A percentile compares a stretch with the other conserved stretches of the same genome.
Evolutionary conservation across 2,797 vertebrate genomes (phyloP).

Genomic region (Poecilia velifera): DNA sequence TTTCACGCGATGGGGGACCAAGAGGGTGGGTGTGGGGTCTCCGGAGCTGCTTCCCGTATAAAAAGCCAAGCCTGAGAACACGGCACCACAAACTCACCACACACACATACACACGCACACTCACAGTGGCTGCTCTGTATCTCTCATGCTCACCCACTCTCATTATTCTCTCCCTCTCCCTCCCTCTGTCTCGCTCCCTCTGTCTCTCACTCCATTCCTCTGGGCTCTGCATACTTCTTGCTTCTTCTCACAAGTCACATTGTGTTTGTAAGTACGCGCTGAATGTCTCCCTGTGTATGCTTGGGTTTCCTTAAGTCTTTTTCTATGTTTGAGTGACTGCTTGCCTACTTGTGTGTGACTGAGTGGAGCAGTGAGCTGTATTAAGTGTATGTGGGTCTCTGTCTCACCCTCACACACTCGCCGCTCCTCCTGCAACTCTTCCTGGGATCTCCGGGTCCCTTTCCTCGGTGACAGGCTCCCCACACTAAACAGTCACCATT

Average conservation of each 20-base stretch:
- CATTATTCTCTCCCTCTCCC: constrained; percentile 53
- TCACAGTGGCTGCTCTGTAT: constrained; percentile 71
- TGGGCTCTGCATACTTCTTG: constrained; percentile 73
- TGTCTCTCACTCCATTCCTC: constrained; percentile 70
- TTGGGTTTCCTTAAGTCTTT: constrained; percentile 53
- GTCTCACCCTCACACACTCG: constrained; percentile 72
- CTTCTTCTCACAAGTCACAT: constrained; percentile 75
- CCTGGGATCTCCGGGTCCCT: constrained; percentile 72
- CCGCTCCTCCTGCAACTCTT: constrained; percentile 68
- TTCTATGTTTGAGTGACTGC: constrained; percentile 66
- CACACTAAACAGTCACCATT: constrained; percentile 89
- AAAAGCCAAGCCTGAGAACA: constrained; percentile 80
- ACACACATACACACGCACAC: constrained; percentile 53
- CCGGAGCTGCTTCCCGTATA: constrained; percentile 69
- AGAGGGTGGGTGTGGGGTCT: constrained; percentile 27
- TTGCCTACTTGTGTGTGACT: constrained; percentile 63
- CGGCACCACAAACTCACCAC: constrained; percentile 76
- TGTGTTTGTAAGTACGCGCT: constrained; percentile 70
- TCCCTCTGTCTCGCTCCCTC: constrained; percentile 46
- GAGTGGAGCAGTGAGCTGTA: constrained; percentile 67
- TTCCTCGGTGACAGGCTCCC: constrained; percentile 75
- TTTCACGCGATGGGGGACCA: constrained; percentile 62
- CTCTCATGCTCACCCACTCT: constrained; percentile 71
- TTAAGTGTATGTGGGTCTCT: constrained; percentile 78
- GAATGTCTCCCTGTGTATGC: constrained; percentile 66